Percentiles rank a stretch among this genome's conserved stretches.
These are phyloP conservation scores for Coremacera marginata DNA, from an alignment of 2,888 invertebrate species.

Conservation along the genomic window DNA sequence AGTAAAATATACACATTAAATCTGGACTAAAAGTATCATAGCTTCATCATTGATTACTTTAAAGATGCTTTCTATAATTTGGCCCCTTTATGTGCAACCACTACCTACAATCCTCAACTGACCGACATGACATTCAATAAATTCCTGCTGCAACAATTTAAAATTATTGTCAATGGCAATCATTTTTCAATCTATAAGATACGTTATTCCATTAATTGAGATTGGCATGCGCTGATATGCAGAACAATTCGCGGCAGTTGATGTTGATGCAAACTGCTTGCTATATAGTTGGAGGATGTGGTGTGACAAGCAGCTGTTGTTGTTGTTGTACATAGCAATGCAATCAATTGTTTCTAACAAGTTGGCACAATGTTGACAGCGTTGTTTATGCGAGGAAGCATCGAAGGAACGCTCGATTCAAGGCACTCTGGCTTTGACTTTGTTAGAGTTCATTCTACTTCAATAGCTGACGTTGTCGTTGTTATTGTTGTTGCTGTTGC, in stretches of 20 bases:
- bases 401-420: not conserved
- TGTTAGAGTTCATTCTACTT: not conserved
- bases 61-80: not conserved
- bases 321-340: not conserved
- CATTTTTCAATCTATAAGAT: constrained; percentile 24
- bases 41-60: no score
- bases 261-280: constrained; percentile 1
- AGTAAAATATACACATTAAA: no score
- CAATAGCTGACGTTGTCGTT: not conserved
- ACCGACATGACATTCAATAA: constrained; percentile 26
- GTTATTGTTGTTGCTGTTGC: not conserved
- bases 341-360: not conserved
- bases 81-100: not conserved
- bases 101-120: not conserved
- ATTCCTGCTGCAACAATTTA: constrained; percentile 22
- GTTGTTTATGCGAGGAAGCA: not conserved
- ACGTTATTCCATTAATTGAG: constrained; percentile 27
- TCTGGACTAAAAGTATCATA: no score
- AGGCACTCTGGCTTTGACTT: constrained; percentile 12
- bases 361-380: not conserved
- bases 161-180: constrained; percentile 17
- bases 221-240: constrained; percentile 31
- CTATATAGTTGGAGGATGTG: not conserved
- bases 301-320: not conserved
- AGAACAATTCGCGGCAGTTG: constrained; percentile 14